These are phyloP conservation scores for Nesometra sesokonis DNA, from an alignment of 35 echinoderm and acorn worm species.

Conservation along the genomic window DNA sequence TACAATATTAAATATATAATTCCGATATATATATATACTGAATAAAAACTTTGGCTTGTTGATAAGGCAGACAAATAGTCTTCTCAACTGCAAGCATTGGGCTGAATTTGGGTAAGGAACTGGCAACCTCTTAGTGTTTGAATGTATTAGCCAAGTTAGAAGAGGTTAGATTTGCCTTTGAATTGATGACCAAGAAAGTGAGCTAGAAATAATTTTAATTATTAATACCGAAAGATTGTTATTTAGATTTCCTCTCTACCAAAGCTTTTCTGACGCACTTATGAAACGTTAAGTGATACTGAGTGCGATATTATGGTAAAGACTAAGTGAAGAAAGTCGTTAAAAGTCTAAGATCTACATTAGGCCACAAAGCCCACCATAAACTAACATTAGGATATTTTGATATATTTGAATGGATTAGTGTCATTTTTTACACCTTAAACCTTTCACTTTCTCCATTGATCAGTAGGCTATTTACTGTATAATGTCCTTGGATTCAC, in stretches of 20 bases:
- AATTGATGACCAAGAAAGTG: background rate
- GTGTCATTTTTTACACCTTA: too few relatives aligned
- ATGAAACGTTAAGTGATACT: background rate
- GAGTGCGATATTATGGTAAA: too few relatives aligned
- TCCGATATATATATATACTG: too few relatives aligned
- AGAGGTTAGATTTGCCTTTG: background rate
- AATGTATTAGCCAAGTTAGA: background rate
- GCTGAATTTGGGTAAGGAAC: background rate
- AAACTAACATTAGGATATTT: too few relatives aligned
- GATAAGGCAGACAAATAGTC: background rate
- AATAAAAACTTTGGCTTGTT: background rate
- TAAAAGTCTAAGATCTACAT: too few relatives aligned
- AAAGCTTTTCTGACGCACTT: background rate
- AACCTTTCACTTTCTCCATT: too few relatives aligned
- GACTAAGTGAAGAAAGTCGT: too few relatives aligned
- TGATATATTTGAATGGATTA: too few relatives aligned
- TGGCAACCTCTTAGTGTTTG: background rate
- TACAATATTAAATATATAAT: too few relatives aligned
- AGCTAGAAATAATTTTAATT: background rate
- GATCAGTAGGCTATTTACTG: too few relatives aligned
- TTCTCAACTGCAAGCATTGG: background rate
- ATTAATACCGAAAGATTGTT: background rate
- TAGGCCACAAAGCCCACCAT: too few relatives aligned
- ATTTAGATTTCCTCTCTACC: background rate
- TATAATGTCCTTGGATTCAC: too few relatives aligned